A percentile compares a stretch with the other conserved stretches of the same genome.
These are phyloP conservation scores for Dasyurus viverrinus DNA, from an alignment of 2,113 vertebrate genomes.

Conservation along the genomic window DNA sequence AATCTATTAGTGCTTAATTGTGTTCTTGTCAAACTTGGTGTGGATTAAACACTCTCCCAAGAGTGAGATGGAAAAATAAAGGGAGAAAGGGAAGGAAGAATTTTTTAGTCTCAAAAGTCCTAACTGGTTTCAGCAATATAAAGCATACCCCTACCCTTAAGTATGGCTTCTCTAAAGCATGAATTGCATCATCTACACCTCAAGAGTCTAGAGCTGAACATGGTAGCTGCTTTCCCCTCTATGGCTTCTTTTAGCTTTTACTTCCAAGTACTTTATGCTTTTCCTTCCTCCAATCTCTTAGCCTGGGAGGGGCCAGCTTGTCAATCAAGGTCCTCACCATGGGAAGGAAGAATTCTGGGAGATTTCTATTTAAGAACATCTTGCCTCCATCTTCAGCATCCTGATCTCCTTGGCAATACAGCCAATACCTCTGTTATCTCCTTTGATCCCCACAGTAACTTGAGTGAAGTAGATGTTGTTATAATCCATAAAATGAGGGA, in stretches of 20 bases:
- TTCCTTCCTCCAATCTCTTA: not conserved
- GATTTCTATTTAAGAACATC: not conserved
- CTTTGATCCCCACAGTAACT: not conserved
- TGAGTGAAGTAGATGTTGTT: not conserved
- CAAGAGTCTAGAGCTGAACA: not conserved
- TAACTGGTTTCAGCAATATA: not conserved
- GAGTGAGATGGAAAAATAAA: not conserved
- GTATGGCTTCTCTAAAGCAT: not conserved
- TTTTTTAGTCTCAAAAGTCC: not conserved
- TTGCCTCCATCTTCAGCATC: not conserved
- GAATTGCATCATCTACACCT: not conserved
- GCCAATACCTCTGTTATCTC: not conserved
- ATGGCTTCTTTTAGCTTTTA: not conserved
- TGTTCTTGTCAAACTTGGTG: not conserved
- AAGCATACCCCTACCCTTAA: not conserved
- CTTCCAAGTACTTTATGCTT: not conserved
- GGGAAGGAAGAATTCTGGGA: not conserved
- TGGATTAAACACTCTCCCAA: not conserved
- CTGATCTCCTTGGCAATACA: not conserved
- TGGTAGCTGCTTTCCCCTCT: not conserved
- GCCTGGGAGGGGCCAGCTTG: not conserved
- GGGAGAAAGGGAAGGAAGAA: not conserved
- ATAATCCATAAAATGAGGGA: not conserved
- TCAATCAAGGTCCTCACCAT: not conserved
- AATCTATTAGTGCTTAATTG: not conserved